A percentile compares a stretch with the other conserved stretches of the same genome.
These are phyloP conservation scores for Chromobotia macracanthus DNA, from an alignment of 2,797 vertebrate species.

Conservation along the genomic window DNA sequence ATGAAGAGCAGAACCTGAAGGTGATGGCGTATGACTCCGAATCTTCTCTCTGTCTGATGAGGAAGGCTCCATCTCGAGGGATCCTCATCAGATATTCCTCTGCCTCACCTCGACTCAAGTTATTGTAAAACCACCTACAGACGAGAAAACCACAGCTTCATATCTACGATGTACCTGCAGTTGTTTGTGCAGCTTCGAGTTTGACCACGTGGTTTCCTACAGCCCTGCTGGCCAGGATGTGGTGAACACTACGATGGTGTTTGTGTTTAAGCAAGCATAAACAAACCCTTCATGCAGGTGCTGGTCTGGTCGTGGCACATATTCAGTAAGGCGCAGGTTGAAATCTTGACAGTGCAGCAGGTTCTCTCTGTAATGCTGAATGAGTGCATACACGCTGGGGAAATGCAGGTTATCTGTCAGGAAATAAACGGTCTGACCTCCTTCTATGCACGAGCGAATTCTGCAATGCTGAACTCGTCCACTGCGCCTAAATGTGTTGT, in stretches of 20 bases:
- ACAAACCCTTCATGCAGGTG: constrained; percentile 86
- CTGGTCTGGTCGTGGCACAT: constrained; percentile 85
- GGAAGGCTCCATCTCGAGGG: constrained; percentile 94
- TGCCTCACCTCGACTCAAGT: constrained; percentile 91
- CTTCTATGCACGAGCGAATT: constrained; percentile 84
- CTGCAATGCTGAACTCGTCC: constrained; percentile 94
- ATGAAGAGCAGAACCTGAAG: constrained; percentile 82
- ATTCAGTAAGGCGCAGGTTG: constrained; percentile 88
- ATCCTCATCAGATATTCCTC: constrained; percentile 94
- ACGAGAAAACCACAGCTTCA: constrained; percentile 12
- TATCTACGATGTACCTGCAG: neutral
- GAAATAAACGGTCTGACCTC: constrained; percentile 78
- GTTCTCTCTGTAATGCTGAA: constrained; percentile 90
- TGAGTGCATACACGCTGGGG: constrained; percentile 83
- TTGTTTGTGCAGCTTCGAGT: neutral
- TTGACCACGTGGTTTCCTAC: constrained; percentile 11
- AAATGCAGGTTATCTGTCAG: constrained; percentile 91
- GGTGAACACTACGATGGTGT: neutral
- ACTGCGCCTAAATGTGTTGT: constrained; percentile 76
- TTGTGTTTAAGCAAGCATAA: neutral
- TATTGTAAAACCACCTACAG: constrained; percentile 93
- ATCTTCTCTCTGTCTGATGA: constrained; percentile 90
- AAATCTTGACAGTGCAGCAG: constrained; percentile 92
- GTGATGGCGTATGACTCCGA: constrained; percentile 91
- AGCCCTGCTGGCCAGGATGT: constrained; percentile 17